Percentiles rank a stretch among this genome's conserved stretches.
Conservation (phyloP, 2,797 vertebrate species). For the Scolopax rusticola region DNA sequence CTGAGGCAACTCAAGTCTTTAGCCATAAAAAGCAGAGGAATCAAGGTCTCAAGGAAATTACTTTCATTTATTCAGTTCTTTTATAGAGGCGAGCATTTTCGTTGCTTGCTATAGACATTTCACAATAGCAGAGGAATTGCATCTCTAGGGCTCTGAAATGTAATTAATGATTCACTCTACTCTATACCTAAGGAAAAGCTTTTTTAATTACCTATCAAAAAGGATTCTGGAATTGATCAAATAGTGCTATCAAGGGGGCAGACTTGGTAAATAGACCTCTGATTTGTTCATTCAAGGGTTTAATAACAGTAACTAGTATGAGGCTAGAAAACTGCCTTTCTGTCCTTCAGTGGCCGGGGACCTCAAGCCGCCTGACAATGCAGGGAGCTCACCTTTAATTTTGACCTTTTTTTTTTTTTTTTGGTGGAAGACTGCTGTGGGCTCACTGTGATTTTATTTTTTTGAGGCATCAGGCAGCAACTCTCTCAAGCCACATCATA, state of each 20-base stretch:
- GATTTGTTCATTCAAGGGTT: constrained; percentile 52
- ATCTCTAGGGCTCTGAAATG: constrained; percentile 46
- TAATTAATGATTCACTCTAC: constrained; percentile 63
- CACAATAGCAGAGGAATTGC: constrained; percentile 62
- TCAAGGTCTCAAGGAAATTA: constrained; percentile 32
- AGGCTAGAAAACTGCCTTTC: background rate
- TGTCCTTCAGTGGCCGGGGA: background rate
- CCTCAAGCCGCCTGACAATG: background rate
- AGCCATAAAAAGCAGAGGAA: constrained; percentile 37
- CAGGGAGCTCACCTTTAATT: background rate
- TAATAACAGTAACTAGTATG: background rate
- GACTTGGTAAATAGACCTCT: constrained; percentile 40
- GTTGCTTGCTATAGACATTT: constrained; percentile 32
- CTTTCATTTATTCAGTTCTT: constrained; percentile 64
- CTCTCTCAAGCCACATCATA: accelerated
- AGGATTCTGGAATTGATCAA: constrained; percentile 60
- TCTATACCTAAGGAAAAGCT: constrained; percentile 55
- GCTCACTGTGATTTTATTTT: accelerated
- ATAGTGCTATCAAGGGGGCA: constrained; percentile 21
- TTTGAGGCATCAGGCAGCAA: background rate
- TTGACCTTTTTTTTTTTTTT: background rate
- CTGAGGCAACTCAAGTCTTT: constrained; percentile 28
- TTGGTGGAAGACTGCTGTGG: background rate
- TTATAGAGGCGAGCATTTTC: constrained; percentile 9
- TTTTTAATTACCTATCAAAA: constrained; percentile 73